These are phyloP conservation scores for Eurosta solidaginis DNA, from an alignment of 1,140 invertebrate species.

Conservation along the genomic window DNA sequence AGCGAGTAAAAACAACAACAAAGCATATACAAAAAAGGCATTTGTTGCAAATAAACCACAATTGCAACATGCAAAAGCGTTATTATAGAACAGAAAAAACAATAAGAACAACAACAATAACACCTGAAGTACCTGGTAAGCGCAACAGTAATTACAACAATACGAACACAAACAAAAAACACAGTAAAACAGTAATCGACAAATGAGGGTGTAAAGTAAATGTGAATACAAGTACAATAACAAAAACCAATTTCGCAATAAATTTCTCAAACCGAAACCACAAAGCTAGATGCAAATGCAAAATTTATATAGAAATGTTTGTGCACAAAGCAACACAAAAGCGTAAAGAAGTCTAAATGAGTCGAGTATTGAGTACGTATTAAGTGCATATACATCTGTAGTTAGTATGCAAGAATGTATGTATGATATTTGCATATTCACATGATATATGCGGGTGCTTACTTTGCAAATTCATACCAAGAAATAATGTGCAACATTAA, in stretches of 20 bases:
- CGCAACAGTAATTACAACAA: background rate
- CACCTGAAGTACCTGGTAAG: background rate
- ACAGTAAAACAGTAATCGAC: background rate
- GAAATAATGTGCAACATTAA: conserved; percentile 10
- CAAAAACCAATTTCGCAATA: background rate
- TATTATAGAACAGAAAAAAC: no score
- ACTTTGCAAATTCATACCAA: no score
- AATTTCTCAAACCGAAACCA: background rate
- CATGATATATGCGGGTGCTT: no score
- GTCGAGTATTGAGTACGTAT: background rate
- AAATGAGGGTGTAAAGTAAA: background rate
- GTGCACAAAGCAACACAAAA: background rate
- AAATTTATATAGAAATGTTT: no score
- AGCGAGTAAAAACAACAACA: background rate
- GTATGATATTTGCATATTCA: no score
- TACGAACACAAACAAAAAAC: background rate
- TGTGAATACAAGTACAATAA: background rate
- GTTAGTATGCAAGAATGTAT: background rate
- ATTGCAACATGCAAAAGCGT: background rate
- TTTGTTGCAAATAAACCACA: conserved; percentile 9
- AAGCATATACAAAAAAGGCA: background rate
- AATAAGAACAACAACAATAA: background rate
- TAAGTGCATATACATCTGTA: background rate
- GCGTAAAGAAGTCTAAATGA: background rate
- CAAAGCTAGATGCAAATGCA: conserved; percentile 8